phyloP scores from a whole-genome alignment of 2,797 vertebrate genomes.

The Hirundo rustica region DNA sequence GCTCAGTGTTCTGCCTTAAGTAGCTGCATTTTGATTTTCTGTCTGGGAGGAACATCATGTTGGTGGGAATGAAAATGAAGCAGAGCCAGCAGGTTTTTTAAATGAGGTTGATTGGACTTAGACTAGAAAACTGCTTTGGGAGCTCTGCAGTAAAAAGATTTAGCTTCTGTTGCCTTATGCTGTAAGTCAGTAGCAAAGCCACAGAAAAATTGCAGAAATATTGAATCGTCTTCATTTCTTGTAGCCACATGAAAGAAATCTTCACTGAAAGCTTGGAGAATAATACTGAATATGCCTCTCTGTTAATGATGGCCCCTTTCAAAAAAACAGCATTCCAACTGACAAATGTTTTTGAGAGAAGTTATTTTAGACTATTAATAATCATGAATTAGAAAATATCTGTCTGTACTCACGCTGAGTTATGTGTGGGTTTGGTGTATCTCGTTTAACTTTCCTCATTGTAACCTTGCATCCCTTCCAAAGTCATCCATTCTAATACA shows the following conservation, averaged over 20 bases:
- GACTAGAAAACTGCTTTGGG: background rate
- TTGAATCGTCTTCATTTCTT: background rate
- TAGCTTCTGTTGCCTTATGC: background rate
- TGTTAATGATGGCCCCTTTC: background rate
- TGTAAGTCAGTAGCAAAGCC: background rate
- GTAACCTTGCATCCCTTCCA: background rate
- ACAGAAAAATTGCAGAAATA: background rate
- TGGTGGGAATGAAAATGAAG: background rate
- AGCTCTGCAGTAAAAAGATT: background rate
- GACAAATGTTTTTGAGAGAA: background rate
- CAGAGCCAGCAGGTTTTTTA: background rate
- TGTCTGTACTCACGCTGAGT: background rate
- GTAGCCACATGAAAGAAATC: background rate
- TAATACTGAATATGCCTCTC: background rate
- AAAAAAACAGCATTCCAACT: background rate
- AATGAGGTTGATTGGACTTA: background rate
- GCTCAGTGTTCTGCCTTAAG: background rate
- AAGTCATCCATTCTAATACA: background rate
- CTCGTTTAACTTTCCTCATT: background rate
- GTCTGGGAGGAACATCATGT: rapidly evolving
- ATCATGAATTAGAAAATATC: background rate
- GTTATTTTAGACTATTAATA: background rate
- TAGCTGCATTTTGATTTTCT: background rate
- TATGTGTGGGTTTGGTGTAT: background rate
- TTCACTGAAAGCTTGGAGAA: background rate